These are phyloP conservation scores for Fukomys damarensis DNA, from an alignment of 2,113 vertebrate genomes.

Conservation along the genomic window DNA sequence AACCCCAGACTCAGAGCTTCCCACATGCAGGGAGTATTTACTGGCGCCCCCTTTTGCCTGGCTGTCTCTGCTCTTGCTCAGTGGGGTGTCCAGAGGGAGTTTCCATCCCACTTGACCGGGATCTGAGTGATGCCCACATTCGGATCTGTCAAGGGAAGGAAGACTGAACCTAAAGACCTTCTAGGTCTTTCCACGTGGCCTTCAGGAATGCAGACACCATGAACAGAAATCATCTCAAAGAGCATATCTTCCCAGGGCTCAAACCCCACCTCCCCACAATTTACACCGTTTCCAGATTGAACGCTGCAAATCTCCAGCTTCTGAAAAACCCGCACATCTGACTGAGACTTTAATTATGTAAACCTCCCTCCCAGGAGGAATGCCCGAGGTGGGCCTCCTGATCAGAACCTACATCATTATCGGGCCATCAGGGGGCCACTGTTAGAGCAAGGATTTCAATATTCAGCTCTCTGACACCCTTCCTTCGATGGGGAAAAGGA, in stretches of 20 bases:
- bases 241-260: not conserved
- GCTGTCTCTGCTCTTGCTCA: fast-evolving
- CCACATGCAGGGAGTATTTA: fast-evolving
- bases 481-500: slow-evolving; percentile 56
- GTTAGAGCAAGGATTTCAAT: slow-evolving; percentile 42
- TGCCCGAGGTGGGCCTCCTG: not conserved
- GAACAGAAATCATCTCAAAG: not conserved
- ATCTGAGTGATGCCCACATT: not conserved
- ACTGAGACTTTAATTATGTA: not conserved
- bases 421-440: fast-evolving
- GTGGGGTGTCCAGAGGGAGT: fast-evolving
- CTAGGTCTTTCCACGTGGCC: fast-evolving
- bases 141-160: fast-evolving
- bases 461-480: not conserved
- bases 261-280: not conserved
- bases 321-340: not conserved
- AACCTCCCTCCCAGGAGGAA: not conserved
- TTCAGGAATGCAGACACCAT: not conserved
- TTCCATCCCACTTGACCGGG: not conserved
- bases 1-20: not conserved
- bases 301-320: not conserved
- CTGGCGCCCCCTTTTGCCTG: not conserved
- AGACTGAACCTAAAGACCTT: not conserved
- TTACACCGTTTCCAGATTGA: not conserved
- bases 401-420: not conserved